Percentiles rank a stretch among this genome's conserved stretches.
These are phyloP conservation scores for Allolobophora icterica DNA, from an alignment of 2,888 invertebrate genomes.

Conservation along the genomic window DNA sequence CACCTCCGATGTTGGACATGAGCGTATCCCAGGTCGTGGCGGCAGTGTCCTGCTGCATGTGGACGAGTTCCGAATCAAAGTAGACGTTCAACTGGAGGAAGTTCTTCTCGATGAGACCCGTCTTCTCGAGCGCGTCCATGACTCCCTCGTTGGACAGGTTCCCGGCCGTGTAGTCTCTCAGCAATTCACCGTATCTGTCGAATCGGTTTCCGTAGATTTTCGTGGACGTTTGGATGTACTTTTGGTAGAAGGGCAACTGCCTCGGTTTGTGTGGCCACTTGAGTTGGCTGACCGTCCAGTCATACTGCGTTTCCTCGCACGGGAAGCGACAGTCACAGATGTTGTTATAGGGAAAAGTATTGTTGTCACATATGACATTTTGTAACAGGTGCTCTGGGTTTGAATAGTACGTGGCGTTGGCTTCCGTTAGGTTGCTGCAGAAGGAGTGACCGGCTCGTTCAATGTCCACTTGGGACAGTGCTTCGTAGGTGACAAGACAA, in stretches of 20 bases:
- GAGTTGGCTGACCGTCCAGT: background rate
- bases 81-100: slow-evolving; percentile 20
- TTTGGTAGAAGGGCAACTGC: slow-evolving; percentile 14
- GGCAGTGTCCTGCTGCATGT: background rate
- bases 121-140: background rate
- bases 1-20: background rate
- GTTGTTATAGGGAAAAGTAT: background rate
- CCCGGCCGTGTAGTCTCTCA: background rate
- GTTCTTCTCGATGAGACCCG: slow-evolving; percentile 15
- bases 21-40: background rate
- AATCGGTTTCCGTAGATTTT: slow-evolving; percentile 20
- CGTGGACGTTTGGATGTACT: background rate
- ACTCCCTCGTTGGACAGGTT: background rate
- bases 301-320: background rate
- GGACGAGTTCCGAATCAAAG: background rate
- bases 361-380: background rate
- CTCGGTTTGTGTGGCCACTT: background rate
- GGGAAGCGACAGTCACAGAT: slow-evolving; percentile 8
- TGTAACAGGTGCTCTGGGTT: background rate
- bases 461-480: background rate
- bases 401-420: background rate
- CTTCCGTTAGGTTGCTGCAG: background rate
- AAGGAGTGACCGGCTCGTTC: background rate
- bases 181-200: background rate
- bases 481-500: background rate